Base-by-base conservation (phyloP, 2,113 vertebrate species). In the Bostrychus sinensis region DNA sequence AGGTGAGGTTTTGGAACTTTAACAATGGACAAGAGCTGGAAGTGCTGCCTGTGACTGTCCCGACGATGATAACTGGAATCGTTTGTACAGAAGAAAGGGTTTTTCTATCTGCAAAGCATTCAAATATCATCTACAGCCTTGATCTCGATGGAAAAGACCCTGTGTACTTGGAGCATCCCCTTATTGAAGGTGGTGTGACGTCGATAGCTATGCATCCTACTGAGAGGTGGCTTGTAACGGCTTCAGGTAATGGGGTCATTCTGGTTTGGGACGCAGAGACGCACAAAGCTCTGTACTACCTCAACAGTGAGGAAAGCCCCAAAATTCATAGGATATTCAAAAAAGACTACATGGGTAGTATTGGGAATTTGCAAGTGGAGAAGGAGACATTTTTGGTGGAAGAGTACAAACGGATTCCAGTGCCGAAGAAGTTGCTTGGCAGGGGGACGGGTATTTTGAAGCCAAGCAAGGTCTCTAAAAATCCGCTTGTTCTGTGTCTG, bases 1-100 rank as follows among this genome's bases (percentile, higher is more conserved):
- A 25, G 56, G 9, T 80, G 0, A 68, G 12, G 36, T 1, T 69
- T 2, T 83, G 74, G 77, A 75, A 78, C 30, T 72, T 69, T 3
- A 80, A 58, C 56, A 72, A 4, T 0, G 70, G 74, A 13, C 0
- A 1, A 12, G 2, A 51, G n/a, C 30, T 75, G 1, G 0, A 1
- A 0, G 23, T 25, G 2, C 12, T 20, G 5, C 16, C 51, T 0
- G 6, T 60, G 1, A 34, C 3, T 0, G 1, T 83, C 1, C 62
- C 36, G 1, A 20, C n/a, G 0, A 11, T 25, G 1, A 61, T 79
- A 14, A 70, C 41, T 1, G 19, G 10, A 14, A 11, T 79, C 0
- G 2, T 77, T 3, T 57, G 36, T 19, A 6, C 1, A 0, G n/a
- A 66, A 0, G 1, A 64, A 0, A 67, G 23, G 16, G 5, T 81